Percentiles rank a stretch among this genome's conserved stretches.
phyloP scores from a whole-genome alignment of 2,797 vertebrate species.

The Pipistrellus kuhlii region DNA sequence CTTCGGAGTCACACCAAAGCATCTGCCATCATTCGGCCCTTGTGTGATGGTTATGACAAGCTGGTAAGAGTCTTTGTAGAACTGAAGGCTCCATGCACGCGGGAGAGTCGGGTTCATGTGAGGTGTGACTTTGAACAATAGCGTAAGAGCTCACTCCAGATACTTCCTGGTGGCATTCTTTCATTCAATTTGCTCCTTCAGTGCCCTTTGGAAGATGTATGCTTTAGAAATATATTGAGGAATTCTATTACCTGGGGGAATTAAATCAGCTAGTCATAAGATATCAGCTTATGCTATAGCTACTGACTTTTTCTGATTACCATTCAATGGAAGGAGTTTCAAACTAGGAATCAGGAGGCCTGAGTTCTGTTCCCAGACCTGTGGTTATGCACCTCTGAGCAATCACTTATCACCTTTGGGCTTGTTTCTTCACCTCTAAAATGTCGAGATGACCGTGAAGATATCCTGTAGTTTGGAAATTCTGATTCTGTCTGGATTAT shows the following conservation, averaged over 20 bases:
- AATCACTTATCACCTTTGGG: background rate
- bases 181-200: background rate
- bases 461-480: background rate
- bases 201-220: constrained; percentile 38
- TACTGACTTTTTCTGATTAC: constrained; percentile 22
- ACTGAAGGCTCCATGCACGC: background rate
- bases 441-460: background rate
- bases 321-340: background rate
- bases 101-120: background rate
- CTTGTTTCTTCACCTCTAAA: background rate
- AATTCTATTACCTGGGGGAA: constrained; percentile 3
- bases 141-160: background rate
- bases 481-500: background rate
- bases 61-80: background rate
- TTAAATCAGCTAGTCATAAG: background rate
- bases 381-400: background rate
- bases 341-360: background rate
- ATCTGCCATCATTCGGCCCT: constrained; percentile 67
- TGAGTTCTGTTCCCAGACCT: background rate
- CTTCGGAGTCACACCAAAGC: constrained; percentile 62
- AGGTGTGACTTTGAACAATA: background rate
- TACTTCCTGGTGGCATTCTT: background rate
- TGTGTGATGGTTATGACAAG: constrained; percentile 64
- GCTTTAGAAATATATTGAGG: constrained; percentile 43
- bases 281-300: background rate